These are phyloP conservation scores for Uropsilus gracilis DNA, from an alignment of 2,113 vertebrate genomes.

Conservation along the genomic window DNA sequence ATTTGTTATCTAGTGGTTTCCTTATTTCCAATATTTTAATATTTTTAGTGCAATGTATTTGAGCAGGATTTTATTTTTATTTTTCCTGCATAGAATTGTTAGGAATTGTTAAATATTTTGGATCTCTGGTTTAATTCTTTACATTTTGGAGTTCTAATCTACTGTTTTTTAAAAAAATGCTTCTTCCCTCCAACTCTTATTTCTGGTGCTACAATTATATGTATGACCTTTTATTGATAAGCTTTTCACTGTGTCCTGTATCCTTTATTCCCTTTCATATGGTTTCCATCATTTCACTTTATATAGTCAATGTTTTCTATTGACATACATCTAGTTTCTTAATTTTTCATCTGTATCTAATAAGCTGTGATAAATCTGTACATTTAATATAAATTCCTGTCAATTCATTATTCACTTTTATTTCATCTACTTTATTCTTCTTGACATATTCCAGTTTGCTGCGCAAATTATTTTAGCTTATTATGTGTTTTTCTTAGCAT, in stretches of 20 bases:
- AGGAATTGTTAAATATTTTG: neutral
- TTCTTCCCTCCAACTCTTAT: neutral
- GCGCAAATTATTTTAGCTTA: neutral
- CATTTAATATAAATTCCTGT: neutral
- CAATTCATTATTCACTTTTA: neutral
- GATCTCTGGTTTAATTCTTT: neutral
- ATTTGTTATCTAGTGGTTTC: neutral
- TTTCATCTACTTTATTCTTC: neutral
- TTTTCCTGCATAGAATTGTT: neutral
- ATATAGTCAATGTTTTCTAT: neutral
- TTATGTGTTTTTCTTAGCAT: neutral
- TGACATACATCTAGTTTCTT: neutral
- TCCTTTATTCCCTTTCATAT: neutral
- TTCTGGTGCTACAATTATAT: neutral
- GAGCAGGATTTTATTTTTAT: neutral
- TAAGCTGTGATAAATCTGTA: neutral
- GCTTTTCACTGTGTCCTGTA: neutral
- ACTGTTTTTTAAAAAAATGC: neutral
- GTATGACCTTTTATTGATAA: neutral
- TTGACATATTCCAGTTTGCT: neutral
- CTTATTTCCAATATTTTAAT: neutral
- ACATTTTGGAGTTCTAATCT: neutral
- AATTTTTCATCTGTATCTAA: neutral
- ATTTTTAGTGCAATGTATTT: neutral
- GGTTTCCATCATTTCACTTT: neutral